phyloP scores from a whole-genome alignment of 1,140 invertebrate genomes.

The Calycopis cecrops region DNA sequence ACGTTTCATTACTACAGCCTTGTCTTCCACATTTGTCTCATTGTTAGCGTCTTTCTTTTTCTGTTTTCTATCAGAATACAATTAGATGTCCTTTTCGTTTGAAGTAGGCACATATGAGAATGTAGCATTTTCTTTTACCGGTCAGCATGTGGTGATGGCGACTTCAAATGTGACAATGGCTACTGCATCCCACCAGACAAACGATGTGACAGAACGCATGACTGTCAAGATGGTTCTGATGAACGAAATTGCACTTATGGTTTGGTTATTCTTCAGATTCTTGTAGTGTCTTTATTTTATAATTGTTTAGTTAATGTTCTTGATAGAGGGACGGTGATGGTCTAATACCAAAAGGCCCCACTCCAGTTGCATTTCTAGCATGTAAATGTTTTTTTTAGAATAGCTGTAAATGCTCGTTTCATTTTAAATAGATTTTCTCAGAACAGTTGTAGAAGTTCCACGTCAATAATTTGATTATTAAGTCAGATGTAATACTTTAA shows the following conservation, averaged over 20 bases:
- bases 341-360: background rate
- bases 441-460: no score
- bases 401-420: no score
- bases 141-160: constrained; percentile 64
- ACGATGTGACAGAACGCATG: constrained; percentile 83
- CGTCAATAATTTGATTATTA: no score
- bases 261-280: constrained; percentile 40
- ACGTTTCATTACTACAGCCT: background rate
- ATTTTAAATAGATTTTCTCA: no score
- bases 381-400: no score
- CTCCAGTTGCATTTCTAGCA: background rate
- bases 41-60: background rate
- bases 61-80: constrained; percentile 5
- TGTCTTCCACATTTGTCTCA: background rate
- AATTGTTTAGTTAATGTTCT: constrained; percentile 1
- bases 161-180: constrained; percentile 79
- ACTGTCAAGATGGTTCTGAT: constrained; percentile 88
- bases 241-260: constrained; percentile 80
- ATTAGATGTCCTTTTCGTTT: constrained; percentile 15
- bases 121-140: constrained; percentile 50
- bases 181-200: constrained; percentile 82
- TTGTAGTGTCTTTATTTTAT: constrained; percentile 7
- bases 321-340: constrained; percentile 5
- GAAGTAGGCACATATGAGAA: constrained; percentile 21
- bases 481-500: no score